Conservation (phyloP, 2,797 vertebrate species). For the Eidolon dupreanum region DNA sequence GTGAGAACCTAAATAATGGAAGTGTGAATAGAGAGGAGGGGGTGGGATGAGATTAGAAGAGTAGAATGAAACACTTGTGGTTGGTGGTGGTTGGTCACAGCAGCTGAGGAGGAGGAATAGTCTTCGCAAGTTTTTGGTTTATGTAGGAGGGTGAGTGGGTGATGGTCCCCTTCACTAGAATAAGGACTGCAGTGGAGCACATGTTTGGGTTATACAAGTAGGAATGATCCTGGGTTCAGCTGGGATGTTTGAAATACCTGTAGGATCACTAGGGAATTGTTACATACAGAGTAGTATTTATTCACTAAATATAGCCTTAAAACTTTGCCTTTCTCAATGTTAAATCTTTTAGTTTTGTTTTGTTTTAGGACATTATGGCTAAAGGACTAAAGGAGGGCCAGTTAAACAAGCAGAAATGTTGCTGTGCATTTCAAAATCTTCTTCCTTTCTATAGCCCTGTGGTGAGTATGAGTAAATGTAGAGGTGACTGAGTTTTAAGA, state of each 20-base stretch:
- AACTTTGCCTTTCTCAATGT: not conserved
- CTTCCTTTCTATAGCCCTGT: conserved; percentile 88
- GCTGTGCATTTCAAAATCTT: conserved; percentile 88
- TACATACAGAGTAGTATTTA: not conserved
- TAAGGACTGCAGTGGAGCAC: not conserved
- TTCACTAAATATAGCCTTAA: not conserved
- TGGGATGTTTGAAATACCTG: not conserved
- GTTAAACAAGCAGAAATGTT: conserved; percentile 90
- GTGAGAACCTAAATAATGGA: not conserved
- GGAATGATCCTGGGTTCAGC: not conserved
- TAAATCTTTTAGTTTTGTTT: conserved; percentile 26
- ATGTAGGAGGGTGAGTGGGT: not conserved
- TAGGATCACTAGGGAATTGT: not conserved
- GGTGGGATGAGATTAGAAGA: not conserved
- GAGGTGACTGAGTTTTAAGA: not conserved
- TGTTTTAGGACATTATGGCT: conserved; percentile 88
- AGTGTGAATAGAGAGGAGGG: not conserved
- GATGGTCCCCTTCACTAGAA: not conserved
- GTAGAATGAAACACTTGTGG: not conserved
- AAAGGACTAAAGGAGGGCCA: conserved; percentile 89
- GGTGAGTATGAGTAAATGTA: conserved; percentile 86
- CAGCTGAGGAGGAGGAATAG: not conserved
- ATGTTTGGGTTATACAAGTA: not conserved
- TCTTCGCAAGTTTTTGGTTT: not conserved
- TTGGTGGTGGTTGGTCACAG: not conserved